Base-by-base conservation (phyloP, 2,797 vertebrate species). In the Uromys caudimaculatus region DNA sequence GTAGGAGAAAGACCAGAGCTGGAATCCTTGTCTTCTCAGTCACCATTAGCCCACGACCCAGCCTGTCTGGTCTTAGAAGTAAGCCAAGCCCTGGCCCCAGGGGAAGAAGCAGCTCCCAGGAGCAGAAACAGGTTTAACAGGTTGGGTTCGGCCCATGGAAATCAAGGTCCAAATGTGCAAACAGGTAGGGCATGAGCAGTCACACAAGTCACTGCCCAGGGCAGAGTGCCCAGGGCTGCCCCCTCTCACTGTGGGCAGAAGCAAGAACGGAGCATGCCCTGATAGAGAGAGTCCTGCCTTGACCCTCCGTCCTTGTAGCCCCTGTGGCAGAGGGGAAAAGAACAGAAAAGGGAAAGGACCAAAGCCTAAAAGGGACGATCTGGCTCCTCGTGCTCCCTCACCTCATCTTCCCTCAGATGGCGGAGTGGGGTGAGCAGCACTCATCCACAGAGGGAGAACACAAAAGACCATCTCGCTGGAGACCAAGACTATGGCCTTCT, bases 101-200 rank as follows among this genome's bases (percentile, higher is more conserved):
- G 97, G 94, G n/a, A 89, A 81, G 52, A 93, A 97, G 96, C 96
- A 94, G 90, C 89, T 97, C 97, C 87, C 60, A 64, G 93, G 91
- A 95, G 13, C 54, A 60, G 96, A 96, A 98, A 98, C 97, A 95
- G 97, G 97, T 97, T 96, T 92, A 95, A 78, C 97, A 95, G 78
- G 97, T 97, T 93, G 0, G 64, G 71, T 91, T 90, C 96, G 89
- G 75, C 87, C 91, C 81, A 95, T 71, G 84, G 92, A 94, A 97
- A 96, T 90, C 95, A 89, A 96, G 96, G 94, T 94, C 95, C 93
- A 97, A 97, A 93, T 93, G 85, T 93, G 91, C 96, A 95, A 97
- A 94, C 38, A 96, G 56, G 83, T 62, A 93, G 84, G 79, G 60
- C 75, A 35, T 16, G 44, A 64, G 87, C 95, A 85, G 89, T 29